phyloP scores from a whole-genome alignment of 2,888 invertebrate species.

The Branchipolynoe longqiensis region DNA sequence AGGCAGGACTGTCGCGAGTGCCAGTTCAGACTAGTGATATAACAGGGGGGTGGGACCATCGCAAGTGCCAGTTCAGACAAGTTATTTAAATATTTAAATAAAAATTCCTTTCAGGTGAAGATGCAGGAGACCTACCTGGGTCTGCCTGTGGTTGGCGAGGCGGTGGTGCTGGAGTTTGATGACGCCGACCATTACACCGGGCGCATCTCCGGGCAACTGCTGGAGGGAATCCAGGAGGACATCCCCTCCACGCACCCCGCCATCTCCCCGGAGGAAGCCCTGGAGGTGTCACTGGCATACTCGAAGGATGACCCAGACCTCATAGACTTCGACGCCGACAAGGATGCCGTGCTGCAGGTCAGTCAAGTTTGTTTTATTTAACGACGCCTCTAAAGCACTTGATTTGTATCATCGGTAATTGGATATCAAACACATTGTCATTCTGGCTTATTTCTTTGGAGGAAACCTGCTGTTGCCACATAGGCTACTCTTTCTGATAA shows the following conservation, averaged over 20 bases:
- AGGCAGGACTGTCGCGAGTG: no score
- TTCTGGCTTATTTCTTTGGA: no score
- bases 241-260: background rate
- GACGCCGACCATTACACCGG: conserved; percentile 64
- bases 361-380: no score
- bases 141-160: conserved; percentile 66
- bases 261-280: background rate
- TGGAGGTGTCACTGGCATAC: background rate
- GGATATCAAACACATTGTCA: no score
- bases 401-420: no score
- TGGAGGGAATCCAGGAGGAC: background rate
- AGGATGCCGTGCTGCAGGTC: background rate
- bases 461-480: no score
- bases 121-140: conserved; percentile 68
- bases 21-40: no score
- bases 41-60: no score
- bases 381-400: no score
- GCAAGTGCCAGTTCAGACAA: no score
- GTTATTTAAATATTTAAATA: no score
- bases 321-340: background rate
- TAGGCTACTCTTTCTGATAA: no score
- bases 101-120: conserved; percentile 65
- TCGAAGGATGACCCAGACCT: background rate
- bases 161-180: conserved; percentile 66
- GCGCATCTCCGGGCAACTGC: conserved; percentile 65